Conservation (phyloP, 2,797 vertebrate species). For the Arvicola amphibius region DNA sequence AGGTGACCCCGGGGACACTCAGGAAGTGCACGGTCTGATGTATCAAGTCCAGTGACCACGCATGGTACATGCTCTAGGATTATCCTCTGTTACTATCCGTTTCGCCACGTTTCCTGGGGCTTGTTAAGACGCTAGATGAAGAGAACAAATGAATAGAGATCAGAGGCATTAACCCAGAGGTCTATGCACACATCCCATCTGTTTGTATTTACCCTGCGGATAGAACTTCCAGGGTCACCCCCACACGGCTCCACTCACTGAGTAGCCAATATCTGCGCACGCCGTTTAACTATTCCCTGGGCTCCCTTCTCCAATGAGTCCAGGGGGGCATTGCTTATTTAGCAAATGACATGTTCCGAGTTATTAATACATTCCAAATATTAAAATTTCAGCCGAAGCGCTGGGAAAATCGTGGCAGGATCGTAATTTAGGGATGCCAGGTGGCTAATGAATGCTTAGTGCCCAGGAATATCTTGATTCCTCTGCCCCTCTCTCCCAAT, state of each 20-base stretch:
- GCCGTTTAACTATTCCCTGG: slow-evolving; percentile 60
- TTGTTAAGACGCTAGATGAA: slow-evolving; percentile 31
- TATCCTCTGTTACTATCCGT: neutral
- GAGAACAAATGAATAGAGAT: slow-evolving; percentile 69
- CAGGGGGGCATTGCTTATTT: slow-evolving; percentile 81
- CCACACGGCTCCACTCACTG: neutral
- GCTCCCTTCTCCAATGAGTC: slow-evolving; percentile 65
- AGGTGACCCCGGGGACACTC: neutral
- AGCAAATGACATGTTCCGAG: slow-evolving; percentile 77
- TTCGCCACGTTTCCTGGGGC: neutral
- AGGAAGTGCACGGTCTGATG: neutral
- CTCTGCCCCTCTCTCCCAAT: slow-evolving; percentile 80
- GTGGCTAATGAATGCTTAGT: slow-evolving; percentile 83
- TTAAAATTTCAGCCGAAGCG: slow-evolving; percentile 81
- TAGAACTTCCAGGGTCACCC: slow-evolving; percentile 69
- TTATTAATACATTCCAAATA: slow-evolving; percentile 83
- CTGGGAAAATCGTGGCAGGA: slow-evolving; percentile 80
- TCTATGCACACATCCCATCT: slow-evolving; percentile 47
- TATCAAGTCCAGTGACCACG: neutral
- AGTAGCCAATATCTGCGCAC: neutral
- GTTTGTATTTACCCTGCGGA: slow-evolving; percentile 69
- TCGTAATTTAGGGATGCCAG: slow-evolving; percentile 82
- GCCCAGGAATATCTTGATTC: slow-evolving; percentile 82
- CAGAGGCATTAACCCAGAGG: slow-evolving; percentile 53
- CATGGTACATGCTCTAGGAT: neutral